A percentile compares a stretch with the other conserved stretches of the same genome.
Conservation (phyloP, 2,888 invertebrate genomes). For the Mycogona germanica region DNA sequence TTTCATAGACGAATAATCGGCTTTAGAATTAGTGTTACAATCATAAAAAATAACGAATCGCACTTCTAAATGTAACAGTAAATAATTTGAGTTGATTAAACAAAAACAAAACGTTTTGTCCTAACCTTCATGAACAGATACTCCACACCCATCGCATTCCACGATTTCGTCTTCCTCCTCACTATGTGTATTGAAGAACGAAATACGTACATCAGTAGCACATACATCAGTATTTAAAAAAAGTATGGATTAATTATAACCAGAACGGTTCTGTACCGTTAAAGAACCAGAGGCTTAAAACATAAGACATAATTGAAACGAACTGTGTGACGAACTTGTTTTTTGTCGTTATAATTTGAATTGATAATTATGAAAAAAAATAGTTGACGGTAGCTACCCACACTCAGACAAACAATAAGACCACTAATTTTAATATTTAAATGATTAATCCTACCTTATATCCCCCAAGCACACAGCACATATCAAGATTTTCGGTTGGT, state of each 20-base stretch:
- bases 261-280: too few relatives aligned
- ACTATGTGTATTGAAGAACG: slow-evolving; percentile 44
- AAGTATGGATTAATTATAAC: too few relatives aligned
- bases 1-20: neutral
- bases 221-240: too few relatives aligned
- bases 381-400: neutral
- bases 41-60: slow-evolving; percentile 10
- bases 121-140: slow-evolving; percentile 86
- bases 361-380: too few relatives aligned
- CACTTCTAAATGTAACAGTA: slow-evolving; percentile 9
- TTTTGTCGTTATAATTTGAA: too few relatives aligned
- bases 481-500: slow-evolving; percentile 48
- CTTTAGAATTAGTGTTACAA: neutral
- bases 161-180: slow-evolving; percentile 92
- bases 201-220: slow-evolving; percentile 10
- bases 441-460: slow-evolving; percentile 31
- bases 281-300: too few relatives aligned
- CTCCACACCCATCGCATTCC: slow-evolving; percentile 93
- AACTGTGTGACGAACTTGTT: too few relatives aligned
- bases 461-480: slow-evolving; percentile 91
- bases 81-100: too few relatives aligned
- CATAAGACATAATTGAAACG: too few relatives aligned
- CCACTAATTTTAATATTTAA: neutral
- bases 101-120: neutral
- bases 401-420: neutral